A percentile compares a stretch with the other conserved stretches of the same genome.
These are phyloP conservation scores for Prosapia bicincta DNA, from an alignment of 2,888 invertebrate genomes.

Conservation along the genomic window DNA sequence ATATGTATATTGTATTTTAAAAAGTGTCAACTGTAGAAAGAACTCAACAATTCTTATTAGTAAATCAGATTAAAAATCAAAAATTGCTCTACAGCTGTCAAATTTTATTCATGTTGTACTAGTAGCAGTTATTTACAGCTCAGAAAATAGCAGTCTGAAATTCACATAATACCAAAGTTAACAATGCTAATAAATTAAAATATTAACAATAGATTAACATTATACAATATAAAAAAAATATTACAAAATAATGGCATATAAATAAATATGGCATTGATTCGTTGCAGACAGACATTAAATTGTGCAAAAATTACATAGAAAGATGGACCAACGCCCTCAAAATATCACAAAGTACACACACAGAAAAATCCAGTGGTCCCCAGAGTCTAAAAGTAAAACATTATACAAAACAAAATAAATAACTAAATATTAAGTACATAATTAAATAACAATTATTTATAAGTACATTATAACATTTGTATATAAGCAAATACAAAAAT, in stretches of 20 bases:
- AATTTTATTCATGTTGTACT: not conserved
- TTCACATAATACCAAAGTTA: not conserved
- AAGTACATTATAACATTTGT: too few species aligned
- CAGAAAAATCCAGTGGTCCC: not conserved
- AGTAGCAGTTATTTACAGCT: not conserved
- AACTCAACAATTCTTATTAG: too few species aligned
- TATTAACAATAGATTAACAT: not conserved
- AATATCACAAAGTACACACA: not conserved
- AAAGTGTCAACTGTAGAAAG: too few species aligned
- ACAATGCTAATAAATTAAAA: not conserved
- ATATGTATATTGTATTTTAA: too few species aligned
- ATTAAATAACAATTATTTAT: not conserved
- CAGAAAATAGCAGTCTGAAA: not conserved
- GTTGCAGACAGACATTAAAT: not conserved
- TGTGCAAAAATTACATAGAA: not conserved
- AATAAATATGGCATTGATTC: not conserved
- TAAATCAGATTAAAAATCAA: too few species aligned
- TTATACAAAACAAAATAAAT: not conserved
- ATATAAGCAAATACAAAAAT: too few species aligned
- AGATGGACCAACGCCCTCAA: not conserved
- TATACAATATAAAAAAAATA: not conserved
- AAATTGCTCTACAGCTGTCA: not conserved
- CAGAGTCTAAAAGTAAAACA: not conserved
- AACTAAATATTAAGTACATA: not conserved
- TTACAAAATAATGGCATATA: not conserved